phyloP scores from a whole-genome alignment of 2,888 invertebrate species.

The Drosophila pseudotalamancana region DNA sequence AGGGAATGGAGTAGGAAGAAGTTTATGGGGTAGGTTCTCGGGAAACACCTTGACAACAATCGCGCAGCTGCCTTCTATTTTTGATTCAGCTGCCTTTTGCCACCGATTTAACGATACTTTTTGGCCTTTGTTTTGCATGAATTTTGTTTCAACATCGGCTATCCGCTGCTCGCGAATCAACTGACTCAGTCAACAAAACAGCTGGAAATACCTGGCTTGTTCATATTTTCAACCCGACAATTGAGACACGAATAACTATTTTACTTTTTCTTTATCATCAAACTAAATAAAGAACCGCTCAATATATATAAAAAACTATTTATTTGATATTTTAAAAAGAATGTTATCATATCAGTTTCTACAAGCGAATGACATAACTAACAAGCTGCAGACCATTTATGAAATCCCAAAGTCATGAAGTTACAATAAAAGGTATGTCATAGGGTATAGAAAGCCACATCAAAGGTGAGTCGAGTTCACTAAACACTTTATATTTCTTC shows the following conservation, averaged over 20 bases:
- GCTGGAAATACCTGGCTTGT: conserved; percentile 31
- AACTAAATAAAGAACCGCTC: no score
- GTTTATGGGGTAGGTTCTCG: neutral
- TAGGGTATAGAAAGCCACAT: no score
- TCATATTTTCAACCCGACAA: neutral
- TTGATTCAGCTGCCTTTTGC: conserved; percentile 52
- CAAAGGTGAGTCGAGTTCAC: no score
- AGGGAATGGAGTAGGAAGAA: neutral
- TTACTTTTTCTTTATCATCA: no score
- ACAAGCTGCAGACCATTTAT: no score
- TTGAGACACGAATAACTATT: neutral
- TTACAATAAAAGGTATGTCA: no score
- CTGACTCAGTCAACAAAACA: conserved; percentile 12
- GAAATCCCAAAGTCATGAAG: no score
- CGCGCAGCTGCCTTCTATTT: conserved; percentile 49
- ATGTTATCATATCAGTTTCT: conserved; percentile 21
- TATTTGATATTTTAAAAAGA: no score
- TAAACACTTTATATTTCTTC: no score
- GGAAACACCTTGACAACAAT: conserved; percentile 18
- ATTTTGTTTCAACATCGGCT: conserved; percentile 29
- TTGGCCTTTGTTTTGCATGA: conserved; percentile 40
- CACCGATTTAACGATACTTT: conserved; percentile 29
- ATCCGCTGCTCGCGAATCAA: conserved; percentile 40
- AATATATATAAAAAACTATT: no score
- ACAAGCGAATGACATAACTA: no score